A percentile compares a stretch with the other conserved stretches of the same genome.
phyloP scores from a whole-genome alignment of 2,113 vertebrate genomes.

The Bombycilla garrulus region DNA sequence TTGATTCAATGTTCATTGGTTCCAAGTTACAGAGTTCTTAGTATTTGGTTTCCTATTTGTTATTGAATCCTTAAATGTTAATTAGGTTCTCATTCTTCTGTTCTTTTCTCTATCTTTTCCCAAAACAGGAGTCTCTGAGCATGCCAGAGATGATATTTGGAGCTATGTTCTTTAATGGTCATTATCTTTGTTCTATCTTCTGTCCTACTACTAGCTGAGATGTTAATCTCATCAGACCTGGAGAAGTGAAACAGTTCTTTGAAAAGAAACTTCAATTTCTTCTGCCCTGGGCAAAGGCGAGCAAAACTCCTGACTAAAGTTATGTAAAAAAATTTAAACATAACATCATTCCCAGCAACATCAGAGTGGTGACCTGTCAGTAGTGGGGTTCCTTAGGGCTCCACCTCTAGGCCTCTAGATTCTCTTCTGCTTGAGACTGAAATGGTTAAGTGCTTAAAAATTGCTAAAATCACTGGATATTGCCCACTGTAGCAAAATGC shows the following conservation, averaged over 20 bases:
- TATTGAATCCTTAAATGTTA: not conserved
- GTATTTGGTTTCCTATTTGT: not conserved
- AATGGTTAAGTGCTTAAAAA: not conserved
- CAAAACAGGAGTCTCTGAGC: not conserved
- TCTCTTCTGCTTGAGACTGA: not conserved
- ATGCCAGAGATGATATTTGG: not conserved
- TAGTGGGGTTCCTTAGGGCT: not conserved
- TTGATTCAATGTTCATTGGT: not conserved
- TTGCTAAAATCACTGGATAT: not conserved
- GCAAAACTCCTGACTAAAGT: not conserved
- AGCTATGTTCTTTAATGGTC: not conserved
- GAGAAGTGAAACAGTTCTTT: not conserved
- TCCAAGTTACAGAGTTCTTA: not conserved
- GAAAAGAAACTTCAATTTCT: not conserved
- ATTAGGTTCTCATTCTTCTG: not conserved
- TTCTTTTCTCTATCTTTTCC: not conserved
- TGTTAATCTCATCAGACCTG: not conserved
- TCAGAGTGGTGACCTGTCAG: not conserved
- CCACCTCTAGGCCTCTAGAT: fast-evolving
- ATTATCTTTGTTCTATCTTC: not conserved
- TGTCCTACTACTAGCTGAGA: not conserved
- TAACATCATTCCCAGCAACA: fast-evolving
- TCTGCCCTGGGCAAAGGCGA: fast-evolving
- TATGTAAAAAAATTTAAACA: not conserved
- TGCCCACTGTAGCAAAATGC: not conserved